Conservation (phyloP, 1,140 invertebrate species). For the Saccostrea cuccullata region DNA sequence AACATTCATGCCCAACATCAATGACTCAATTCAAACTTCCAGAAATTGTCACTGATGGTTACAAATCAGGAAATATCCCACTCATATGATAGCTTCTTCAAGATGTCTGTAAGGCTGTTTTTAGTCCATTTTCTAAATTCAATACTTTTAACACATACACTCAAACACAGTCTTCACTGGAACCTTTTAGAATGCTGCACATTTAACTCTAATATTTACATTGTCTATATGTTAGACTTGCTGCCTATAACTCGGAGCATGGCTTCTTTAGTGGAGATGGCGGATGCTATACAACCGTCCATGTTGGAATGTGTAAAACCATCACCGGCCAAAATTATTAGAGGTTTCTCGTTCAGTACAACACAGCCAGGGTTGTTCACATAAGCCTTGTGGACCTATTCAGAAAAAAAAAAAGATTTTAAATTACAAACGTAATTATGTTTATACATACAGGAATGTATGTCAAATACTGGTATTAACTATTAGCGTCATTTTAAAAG, state of each 20-base stretch:
- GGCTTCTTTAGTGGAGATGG: conserved; percentile 64
- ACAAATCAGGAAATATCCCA: too few species aligned
- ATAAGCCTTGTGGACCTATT: conserved; percentile 78
- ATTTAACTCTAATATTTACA: background rate
- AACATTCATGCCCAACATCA: too few species aligned
- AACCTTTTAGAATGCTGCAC: background rate
- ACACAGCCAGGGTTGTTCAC: conserved; percentile 78
- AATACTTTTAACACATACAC: background rate
- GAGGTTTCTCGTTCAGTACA: conserved; percentile 75
- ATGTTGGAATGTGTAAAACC: conserved; percentile 80
- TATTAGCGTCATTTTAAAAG: too few species aligned
- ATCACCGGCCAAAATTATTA: conserved; percentile 80
- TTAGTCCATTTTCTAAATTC: too few species aligned
- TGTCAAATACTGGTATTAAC: too few species aligned
- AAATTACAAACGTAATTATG: too few species aligned
- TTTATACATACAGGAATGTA: too few species aligned
- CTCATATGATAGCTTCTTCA: too few species aligned
- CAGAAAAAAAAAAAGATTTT: conserved; percentile 21
- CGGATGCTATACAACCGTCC: conserved; percentile 81
- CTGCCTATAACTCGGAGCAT: background rate
- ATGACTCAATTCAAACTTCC: too few species aligned
- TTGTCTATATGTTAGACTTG: background rate
- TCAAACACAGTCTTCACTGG: background rate
- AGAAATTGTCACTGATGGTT: too few species aligned
- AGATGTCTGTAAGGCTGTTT: too few species aligned